phyloP scores from a whole-genome alignment of 1,140 invertebrate genomes.

The Zeugodacus cucurbitae region DNA sequence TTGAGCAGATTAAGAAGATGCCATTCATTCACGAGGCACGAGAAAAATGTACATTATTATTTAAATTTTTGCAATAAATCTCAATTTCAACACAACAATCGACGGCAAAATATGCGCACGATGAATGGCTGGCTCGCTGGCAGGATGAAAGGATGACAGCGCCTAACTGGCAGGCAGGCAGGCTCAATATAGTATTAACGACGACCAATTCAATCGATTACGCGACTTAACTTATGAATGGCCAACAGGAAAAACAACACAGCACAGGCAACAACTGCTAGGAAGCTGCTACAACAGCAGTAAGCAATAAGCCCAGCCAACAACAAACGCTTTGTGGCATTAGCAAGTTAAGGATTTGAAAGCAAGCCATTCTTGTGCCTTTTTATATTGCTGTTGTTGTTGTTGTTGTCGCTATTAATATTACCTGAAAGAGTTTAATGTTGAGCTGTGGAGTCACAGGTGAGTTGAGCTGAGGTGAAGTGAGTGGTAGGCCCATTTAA shows the following conservation, averaged over 20 bases:
- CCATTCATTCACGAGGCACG: background rate
- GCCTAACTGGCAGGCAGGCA: background rate
- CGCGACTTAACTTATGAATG: slow-evolving; percentile 65
- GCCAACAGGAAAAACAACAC: slow-evolving; percentile 39
- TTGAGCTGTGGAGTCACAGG: background rate
- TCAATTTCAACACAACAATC: slow-evolving; percentile 63
- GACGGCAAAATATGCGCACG: slow-evolving; percentile 5
- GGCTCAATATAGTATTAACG: slow-evolving; percentile 49
- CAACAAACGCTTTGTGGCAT: background rate
- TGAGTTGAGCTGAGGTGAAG: background rate
- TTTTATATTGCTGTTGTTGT: background rate
- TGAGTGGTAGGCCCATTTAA: slow-evolving; percentile 42
- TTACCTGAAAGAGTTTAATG: slow-evolving; percentile 15
- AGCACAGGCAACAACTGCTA: background rate
- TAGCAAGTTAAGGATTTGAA: slow-evolving; percentile 4
- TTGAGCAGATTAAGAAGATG: slow-evolving; percentile 26
- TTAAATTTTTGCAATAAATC: slow-evolving; percentile 65
- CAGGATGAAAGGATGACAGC: slow-evolving; percentile 9
- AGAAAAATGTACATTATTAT: slow-evolving; percentile 58
- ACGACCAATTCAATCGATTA: slow-evolving; percentile 64
- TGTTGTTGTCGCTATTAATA: slow-evolving; percentile 13
- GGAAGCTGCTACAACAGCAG: background rate
- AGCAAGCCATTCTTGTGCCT: too few relatives aligned
- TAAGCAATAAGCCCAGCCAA: background rate
- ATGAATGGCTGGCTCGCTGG: background rate